Evolutionary conservation across 2,888 invertebrate species (phyloP), one percentile per base, ranked within the genome.

Genomic region (Andrena camellia): DNA sequence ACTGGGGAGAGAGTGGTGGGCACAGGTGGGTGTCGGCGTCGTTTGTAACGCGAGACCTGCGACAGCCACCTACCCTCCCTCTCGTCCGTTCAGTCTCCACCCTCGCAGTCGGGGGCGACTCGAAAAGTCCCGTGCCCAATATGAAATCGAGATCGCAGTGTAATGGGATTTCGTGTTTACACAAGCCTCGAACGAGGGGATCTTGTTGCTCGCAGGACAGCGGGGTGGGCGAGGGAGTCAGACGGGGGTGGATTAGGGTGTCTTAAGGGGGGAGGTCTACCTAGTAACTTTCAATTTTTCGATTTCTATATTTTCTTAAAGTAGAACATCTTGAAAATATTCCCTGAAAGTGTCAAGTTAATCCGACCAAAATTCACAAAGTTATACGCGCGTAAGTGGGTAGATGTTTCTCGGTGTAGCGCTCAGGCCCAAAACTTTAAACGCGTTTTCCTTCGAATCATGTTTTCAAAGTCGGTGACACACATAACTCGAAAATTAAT

Each of bases 21-120:
- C 92, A 93, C 93, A 92, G 91, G 92, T 92, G 92, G 91, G 90
- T 86, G 92, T 91, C 93, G 93, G 93, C 90, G 76, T 83, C 92
- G 90, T 92, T 93, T 93, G 93, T 92, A 93, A 93, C 84, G 73
- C 89, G 91, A 93, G 90, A 90, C 86, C 87, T 85, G 87, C 88
- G 87, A 90, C 86, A 85, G 81, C 78, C 81, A 79, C 31, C 79
- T 83, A 73, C 78, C 75, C 79, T 75, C 78, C 70, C 64, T 78
- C 42, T 42, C 26, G 42, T 13, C 57, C 66, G 17, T 8, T 50
- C 64, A 13, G 33, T 60, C 66, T 59, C 70, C 70, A 69, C 73
- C 74, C 67, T 73, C 66, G 48, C 29, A 6, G 35, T 23, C 29
- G 23, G 23, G 54, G 60, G 57, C 35, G 52, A 81, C 52, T 60